phyloP scores from a whole-genome alignment of 2,113 vertebrate genomes.

The Oceanodroma tethys region DNA sequence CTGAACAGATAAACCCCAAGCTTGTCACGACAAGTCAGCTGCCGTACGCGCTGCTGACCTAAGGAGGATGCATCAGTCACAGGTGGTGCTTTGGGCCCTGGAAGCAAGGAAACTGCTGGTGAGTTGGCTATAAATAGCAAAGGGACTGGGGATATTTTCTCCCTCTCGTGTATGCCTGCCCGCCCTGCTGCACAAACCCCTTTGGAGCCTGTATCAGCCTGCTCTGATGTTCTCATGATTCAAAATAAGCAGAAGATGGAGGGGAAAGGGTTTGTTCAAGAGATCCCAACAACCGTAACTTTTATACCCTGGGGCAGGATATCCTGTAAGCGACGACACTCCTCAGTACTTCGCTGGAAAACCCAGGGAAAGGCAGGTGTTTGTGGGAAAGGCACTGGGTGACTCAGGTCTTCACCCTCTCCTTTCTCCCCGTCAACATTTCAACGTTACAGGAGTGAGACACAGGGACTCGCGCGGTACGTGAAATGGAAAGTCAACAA shows the following conservation, averaged over 20 bases:
- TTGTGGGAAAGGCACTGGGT: neutral
- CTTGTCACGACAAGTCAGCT: neutral
- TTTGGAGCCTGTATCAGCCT: rapidly evolving
- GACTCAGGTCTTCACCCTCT: neutral
- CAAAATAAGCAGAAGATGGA: neutral
- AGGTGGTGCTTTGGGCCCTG: neutral
- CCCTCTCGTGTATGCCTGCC: neutral
- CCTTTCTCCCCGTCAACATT: neutral
- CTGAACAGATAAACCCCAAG: rapidly evolving
- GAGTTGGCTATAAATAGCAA: neutral
- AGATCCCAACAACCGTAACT: neutral
- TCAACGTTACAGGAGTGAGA: neutral
- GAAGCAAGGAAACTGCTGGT: neutral
- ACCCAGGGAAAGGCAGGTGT: neutral
- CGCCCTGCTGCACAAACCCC: neutral
- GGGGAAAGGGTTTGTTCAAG: neutral
- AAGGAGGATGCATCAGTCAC: neutral
- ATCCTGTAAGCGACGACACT: neutral
- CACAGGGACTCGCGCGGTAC: neutral
- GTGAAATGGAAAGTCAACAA: neutral
- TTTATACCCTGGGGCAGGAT: neutral
- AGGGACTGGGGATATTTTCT: neutral
- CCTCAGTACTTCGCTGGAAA: neutral
- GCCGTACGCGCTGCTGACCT: neutral
- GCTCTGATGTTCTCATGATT: neutral